Percentiles rank a stretch among this genome's conserved stretches.
Evolutionary conservation across 1,140 invertebrate species (phyloP).

Genomic region (Pogonus chalceus): DNA sequence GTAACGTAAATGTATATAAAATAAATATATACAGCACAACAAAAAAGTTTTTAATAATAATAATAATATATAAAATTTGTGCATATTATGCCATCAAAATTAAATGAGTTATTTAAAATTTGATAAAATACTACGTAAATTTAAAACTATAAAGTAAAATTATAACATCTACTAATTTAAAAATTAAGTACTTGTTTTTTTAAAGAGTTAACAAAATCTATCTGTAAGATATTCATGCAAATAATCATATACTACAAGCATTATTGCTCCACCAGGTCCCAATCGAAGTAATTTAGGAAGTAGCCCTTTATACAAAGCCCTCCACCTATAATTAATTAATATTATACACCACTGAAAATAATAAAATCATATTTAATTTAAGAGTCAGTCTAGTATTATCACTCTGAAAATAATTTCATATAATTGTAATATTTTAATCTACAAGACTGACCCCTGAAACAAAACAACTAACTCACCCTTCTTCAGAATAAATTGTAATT

Average conservation of each 20-base stretch:
- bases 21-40: not conserved
- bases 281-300: constrained; percentile 81
- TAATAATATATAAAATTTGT: not conserved
- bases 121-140: not conserved
- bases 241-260: constrained; percentile 80
- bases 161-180: not conserved
- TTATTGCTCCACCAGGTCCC: constrained; percentile 84
- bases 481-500: constrained; percentile 65
- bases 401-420: not conserved
- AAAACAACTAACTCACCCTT: constrained; percentile 60
- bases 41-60: not conserved
- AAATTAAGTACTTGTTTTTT: too few species aligned
- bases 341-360: too few species aligned
- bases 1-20: not conserved
- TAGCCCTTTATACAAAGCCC: constrained; percentile 83
- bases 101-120: not conserved
- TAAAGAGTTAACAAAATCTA: constrained; percentile 37
- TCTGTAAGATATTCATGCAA: constrained; percentile 56
- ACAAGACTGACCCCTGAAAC: not conserved
- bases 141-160: not conserved
- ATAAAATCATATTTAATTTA: not conserved
- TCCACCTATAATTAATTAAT: constrained; percentile 49
- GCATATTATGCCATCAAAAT: not conserved
- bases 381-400: not conserved
- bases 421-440: too few species aligned